A percentile compares a stretch with the other conserved stretches of the same genome.
These are phyloP conservation scores for Palythoa grandiflora DNA, from an alignment of 92 coral and sea anemone genomes.

Conservation along the genomic window DNA sequence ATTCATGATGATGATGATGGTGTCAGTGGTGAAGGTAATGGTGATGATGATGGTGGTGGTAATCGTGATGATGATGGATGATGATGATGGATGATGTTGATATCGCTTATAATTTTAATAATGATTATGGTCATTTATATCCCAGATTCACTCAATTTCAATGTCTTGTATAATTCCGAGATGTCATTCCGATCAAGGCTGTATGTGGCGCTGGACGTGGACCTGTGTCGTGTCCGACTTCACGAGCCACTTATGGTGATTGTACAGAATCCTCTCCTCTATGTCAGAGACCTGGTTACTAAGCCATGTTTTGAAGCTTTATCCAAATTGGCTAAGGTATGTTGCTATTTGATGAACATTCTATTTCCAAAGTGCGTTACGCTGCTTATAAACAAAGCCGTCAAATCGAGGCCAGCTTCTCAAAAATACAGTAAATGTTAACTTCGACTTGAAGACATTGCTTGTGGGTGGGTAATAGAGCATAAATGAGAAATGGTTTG, in stretches of 20 bases:
- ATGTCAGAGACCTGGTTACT: slow-evolving; percentile 96
- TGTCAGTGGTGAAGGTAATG: neutral
- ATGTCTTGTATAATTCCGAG: slow-evolving; percentile 91
- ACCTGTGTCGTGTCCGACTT: slow-evolving; percentile 95
- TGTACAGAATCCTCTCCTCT: slow-evolving; percentile 90
- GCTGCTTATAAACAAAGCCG: too few species aligned
- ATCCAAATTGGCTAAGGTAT: slow-evolving; percentile 89
- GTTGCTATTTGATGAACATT: neutral
- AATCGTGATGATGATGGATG: too few species aligned
- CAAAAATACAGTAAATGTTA: too few species aligned
- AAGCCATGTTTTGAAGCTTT: slow-evolving; percentile 92
- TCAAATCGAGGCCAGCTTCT: too few species aligned
- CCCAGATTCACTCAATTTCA: slow-evolving; percentile 79
- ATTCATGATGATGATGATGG: neutral
- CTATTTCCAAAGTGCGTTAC: too few species aligned
- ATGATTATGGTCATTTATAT: neutral
- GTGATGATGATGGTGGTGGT: neutral
- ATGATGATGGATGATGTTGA: too few species aligned
- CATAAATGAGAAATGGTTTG: too few species aligned
- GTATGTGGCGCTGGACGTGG: slow-evolving; percentile 92
- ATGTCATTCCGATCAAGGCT: slow-evolving; percentile 82
- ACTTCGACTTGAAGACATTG: too few species aligned
- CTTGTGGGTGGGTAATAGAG: too few species aligned
- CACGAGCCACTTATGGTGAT: slow-evolving; percentile 91
- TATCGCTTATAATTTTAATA: too few species aligned